Percentiles rank a stretch among this genome's conserved stretches.
phyloP scores from a whole-genome alignment of 2,797 vertebrate genomes.

The Chrysocyon brachyurus region DNA sequence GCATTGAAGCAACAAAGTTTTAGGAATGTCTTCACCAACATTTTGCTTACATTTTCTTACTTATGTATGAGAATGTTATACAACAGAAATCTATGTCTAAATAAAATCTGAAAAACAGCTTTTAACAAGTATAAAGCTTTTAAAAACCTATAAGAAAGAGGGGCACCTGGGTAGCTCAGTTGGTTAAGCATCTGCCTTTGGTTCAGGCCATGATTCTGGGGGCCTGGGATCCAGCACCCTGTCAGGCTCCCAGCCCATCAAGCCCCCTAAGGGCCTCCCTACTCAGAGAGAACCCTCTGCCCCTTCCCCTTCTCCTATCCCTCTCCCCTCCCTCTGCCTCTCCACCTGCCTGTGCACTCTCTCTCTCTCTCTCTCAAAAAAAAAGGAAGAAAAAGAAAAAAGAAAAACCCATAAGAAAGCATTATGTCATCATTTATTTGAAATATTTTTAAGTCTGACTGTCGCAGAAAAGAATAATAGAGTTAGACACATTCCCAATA shows the following conservation, averaged over 20 bases:
- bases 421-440: neutral
- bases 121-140: neutral
- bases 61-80: neutral
- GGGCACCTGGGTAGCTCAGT: too few species aligned
- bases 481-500: neutral
- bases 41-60: neutral
- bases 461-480: neutral
- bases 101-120: neutral
- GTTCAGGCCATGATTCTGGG: neutral
- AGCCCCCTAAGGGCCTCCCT: neutral
- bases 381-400: neutral
- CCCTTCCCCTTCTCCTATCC: neutral
- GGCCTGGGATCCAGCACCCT: neutral
- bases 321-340: neutral
- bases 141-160: neutral
- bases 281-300: neutral
- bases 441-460: neutral
- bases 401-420: neutral
- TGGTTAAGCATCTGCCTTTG: too few species aligned
- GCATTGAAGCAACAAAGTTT: slow-evolving; percentile 6
- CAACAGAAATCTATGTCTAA: neutral
- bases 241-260: neutral
- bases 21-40: neutral
- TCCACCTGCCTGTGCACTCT: neutral
- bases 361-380: neutral